Evolutionary conservation across 2,888 invertebrate species (phyloP), one percentile per base, ranked within the genome.

Genomic region (Sycophila texana): DNA sequence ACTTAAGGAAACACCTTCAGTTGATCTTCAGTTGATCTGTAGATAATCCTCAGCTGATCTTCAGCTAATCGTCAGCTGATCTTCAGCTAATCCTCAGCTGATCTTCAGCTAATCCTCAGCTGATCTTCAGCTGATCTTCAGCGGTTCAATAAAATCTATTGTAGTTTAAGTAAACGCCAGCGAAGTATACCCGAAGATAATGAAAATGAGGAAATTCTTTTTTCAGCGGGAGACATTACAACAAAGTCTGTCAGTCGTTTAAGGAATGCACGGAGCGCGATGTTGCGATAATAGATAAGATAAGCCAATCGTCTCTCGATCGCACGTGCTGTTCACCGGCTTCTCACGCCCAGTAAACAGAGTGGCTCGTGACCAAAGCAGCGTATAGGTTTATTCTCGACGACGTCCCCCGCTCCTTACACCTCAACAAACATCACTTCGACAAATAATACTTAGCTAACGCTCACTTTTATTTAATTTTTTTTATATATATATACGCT

Each of bases 291-390:
- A 39, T 7, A 63, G 79, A 79, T 74, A 74, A 74, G 78, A 60
- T 58, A 60, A 78, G 57, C 10, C 12, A 57, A 49, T 65, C 16
- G 39, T 66, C 20, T 18, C 20, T 14, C 16, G 18, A 26, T 20
- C 39, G 57, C 67, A 80, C 76, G 76, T 70, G 76, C 73, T 77
- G 57, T 76, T 76, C 80, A 76, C 20, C 76, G 72, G 26, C 57
- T 26, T 30, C 68, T 67, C 80, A 80, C 74, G 74, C 72, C 47
- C 55, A 22, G 12, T 68, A 30, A 76, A 72, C 79, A 53, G 70
- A 57, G 61, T 16, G 22, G 26, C 55, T 74, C 73, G 65, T 74
- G 70, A 70, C 49, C n/a, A 18, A 20, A 26, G 65, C 51, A 13
- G 18, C 74, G 58, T 47, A n/a, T n/a, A 16, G 39, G 22, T 5